These are phyloP conservation scores for Cataglyphis albicans DNA, from an alignment of 2,888 invertebrate genomes.

Conservation along the genomic window DNA sequence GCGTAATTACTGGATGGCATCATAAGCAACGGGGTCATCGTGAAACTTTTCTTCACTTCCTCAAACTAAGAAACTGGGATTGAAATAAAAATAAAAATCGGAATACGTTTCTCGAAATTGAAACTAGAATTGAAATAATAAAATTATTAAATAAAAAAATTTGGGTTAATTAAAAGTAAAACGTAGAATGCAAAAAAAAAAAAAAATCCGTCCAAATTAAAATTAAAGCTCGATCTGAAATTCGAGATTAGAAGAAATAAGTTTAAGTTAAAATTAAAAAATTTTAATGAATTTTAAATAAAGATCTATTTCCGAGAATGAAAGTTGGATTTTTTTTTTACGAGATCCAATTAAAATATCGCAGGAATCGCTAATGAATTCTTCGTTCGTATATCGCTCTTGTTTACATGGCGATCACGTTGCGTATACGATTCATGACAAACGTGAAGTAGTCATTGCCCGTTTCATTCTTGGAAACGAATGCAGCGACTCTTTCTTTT, in stretches of 20 bases:
- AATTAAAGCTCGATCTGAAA: background rate
- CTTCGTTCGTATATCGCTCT: background rate
- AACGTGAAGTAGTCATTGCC: background rate
- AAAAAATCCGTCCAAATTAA: background rate
- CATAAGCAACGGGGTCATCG: background rate
- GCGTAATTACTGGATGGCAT: background rate
- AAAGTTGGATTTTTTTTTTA: background rate
- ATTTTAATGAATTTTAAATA: background rate
- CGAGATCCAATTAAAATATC: background rate
- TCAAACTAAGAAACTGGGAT: background rate
- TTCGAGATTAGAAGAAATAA: background rate
- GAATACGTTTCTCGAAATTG: background rate
- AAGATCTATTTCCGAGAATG: background rate
- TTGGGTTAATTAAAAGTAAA: background rate
- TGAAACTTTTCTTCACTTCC: background rate
- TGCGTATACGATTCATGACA: conserved; percentile 12
- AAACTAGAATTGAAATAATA: background rate
- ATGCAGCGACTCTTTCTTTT: background rate
- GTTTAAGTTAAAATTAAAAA: background rate
- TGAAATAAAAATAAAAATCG: background rate
- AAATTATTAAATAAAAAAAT: background rate
- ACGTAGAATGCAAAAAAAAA: background rate
- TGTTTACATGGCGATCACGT: conserved; percentile 40
- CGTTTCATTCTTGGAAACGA: background rate
- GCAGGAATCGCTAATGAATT: conserved; percentile 8